Evolutionary conservation across 2,888 invertebrate genomes (phyloP).

Genomic region (Hydrotaea diabolus): DNA sequence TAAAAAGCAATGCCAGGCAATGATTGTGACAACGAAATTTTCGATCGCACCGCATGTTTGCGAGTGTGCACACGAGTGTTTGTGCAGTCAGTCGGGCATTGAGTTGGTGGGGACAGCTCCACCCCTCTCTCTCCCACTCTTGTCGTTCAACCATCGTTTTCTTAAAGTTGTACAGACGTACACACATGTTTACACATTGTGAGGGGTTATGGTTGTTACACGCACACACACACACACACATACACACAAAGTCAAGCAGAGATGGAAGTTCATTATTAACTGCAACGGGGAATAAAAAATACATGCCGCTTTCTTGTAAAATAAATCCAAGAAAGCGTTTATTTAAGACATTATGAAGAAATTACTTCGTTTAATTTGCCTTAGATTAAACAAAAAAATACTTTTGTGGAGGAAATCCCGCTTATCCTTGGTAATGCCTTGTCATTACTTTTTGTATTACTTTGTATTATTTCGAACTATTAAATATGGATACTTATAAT

Average conservation of each 20-base stretch:
- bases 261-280: not conserved
- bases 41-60: not conserved
- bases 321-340: too few relatives aligned
- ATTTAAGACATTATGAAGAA: too few relatives aligned
- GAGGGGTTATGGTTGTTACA: constrained; percentile 60
- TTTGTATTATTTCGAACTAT: too few relatives aligned
- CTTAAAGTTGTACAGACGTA: not conserved
- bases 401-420: too few relatives aligned
- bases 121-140: too few relatives aligned
- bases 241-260: not conserved
- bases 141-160: not conserved
- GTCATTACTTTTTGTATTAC: too few relatives aligned
- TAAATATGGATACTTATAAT: too few relatives aligned
- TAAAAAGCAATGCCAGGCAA: constrained; percentile 58
- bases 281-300: not conserved
- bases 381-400: too few relatives aligned
- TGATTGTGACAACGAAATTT: constrained; percentile 56
- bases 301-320: not conserved
- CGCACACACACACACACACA: not conserved
- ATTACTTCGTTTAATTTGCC: too few relatives aligned
- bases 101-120: not conserved
- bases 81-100: not conserved
- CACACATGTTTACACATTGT: constrained; percentile 50
- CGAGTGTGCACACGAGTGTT: not conserved
- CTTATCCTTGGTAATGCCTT: too few relatives aligned